Base-by-base conservation (phyloP, 35 echinoderm and acorn worm genomes). In the Strongylocentrotus purpuratus region DNA sequence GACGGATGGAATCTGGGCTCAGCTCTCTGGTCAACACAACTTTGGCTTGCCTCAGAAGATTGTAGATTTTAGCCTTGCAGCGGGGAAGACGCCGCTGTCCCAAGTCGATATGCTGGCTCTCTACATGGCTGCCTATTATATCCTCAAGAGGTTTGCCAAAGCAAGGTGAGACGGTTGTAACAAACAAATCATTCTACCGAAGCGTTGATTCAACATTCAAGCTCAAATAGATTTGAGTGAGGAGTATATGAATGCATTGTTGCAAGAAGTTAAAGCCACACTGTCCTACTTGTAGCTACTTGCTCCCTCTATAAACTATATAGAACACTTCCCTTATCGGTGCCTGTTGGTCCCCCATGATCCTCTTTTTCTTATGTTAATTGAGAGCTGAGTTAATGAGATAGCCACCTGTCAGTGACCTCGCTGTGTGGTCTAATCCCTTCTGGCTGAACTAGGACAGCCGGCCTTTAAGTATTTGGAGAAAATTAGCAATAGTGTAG, bases 1-100 rank as follows among this genome's bases (percentile, higher is more conserved):
- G 14, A 87, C 94, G 2, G 98, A 99, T 92, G 41, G 52, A 6
- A 4, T 99, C 2, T 99, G 98, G 98, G 65, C 95, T 8, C 93
- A 96, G 47, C 85, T 98, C 32, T 55, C 46, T 32, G 33, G 86
- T 45, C 86, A 97, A 86, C 28, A 94, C 7, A 31, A 22, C 9
- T 32, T 93, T 32, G 52, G 4, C 31, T 46, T 97, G 5, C 86
- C 95, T 2, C 47, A 0, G 6, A 33, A 88, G 7, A 31, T 96
- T 28, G 28, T 70, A 17, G 91, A 96, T 47, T 25, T 93, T 7
- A 47, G 91, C 10, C 46, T 25, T 33, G n/a, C n/a, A 31, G 3
- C 31, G 17, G 46, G n/a, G 25, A 93, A 25, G 22, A 33, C 18
- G 87, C 87, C 45, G 31, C 46, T 93, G 46, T 93, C 91, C 22